Conservation (phyloP, 1,140 invertebrate species). For the Anadara kagoshimensis region DNA sequence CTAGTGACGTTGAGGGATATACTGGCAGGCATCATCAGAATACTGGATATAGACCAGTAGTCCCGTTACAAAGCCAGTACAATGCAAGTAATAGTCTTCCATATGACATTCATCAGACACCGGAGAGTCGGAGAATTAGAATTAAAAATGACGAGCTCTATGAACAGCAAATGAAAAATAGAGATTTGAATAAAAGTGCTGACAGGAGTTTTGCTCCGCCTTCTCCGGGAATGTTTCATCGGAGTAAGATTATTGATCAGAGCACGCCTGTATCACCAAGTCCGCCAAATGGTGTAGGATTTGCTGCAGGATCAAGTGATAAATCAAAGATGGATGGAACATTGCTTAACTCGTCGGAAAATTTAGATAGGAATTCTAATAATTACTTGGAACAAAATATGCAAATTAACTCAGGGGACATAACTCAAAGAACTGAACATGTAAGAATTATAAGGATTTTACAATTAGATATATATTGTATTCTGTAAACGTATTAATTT, state of each 20-base stretch:
- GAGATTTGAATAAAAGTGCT: neutral
- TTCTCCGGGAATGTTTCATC: constrained; percentile 57
- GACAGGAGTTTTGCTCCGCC: constrained; percentile 31
- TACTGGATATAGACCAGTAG: constrained; percentile 39
- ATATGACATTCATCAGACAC: constrained; percentile 32
- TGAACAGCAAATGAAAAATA: constrained; percentile 22
- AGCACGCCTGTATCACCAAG: constrained; percentile 56
- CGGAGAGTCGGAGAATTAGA: constrained; percentile 28
- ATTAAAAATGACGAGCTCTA: constrained; percentile 57
- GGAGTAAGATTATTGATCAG: constrained; percentile 58
- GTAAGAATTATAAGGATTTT: too few relatives aligned
- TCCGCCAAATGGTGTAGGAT: constrained; percentile 32
- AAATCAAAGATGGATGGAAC: too few relatives aligned
- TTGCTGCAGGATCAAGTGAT: neutral
- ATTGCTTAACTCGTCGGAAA: too few relatives aligned
- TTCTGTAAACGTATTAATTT: too few relatives aligned
- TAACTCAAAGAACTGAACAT: too few relatives aligned
- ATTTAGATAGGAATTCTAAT: too few relatives aligned
- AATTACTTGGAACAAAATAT: too few relatives aligned
- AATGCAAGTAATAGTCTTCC: constrained; percentile 48
- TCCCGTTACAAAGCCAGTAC: constrained; percentile 34
- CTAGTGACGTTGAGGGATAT: constrained; percentile 67
- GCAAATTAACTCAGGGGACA: too few relatives aligned
- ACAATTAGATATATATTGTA: too few relatives aligned
- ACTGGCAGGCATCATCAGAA: constrained; percentile 33